Evolutionary conservation across 2,888 invertebrate species (phyloP).

Genomic region (Tenthredo distinguenda): DNA sequence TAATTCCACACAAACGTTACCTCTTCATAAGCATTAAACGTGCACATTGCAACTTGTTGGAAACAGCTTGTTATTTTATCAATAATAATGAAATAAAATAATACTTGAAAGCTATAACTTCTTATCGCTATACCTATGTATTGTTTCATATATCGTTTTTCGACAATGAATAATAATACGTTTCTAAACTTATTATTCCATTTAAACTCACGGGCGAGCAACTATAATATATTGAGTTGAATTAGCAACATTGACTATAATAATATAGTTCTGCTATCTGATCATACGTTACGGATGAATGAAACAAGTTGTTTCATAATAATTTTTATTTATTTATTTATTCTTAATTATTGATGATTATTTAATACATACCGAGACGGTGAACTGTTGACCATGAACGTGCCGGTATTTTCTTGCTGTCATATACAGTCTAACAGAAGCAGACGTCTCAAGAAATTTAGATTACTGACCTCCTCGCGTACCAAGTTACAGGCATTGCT

Average conservation of each 20-base stretch:
- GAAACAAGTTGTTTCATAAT: background rate
- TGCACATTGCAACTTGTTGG: background rate
- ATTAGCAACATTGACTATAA: background rate
- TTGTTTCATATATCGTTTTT: background rate
- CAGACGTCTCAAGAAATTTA: background rate
- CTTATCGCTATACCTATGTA: background rate
- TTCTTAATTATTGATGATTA: background rate
- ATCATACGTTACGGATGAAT: background rate
- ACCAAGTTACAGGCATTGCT: slow-evolving; percentile 28
- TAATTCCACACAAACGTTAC: background rate
- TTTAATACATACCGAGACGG: background rate
- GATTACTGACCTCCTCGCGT: slow-evolving; percentile 39
- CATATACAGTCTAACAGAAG: background rate
- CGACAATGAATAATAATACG: background rate
- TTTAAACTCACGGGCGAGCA: background rate
- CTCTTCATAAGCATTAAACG: no score
- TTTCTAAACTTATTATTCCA: background rate
- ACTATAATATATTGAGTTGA: no score
- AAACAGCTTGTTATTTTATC: no score
- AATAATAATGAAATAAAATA: background rate
- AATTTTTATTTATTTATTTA: background rate
- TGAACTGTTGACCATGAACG: background rate
- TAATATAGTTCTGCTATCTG: background rate
- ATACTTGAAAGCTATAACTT: background rate
- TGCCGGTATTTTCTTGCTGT: background rate